These are phyloP conservation scores for Dasyprocta punctata DNA, from an alignment of 2,113 vertebrate genomes.

Conservation along the genomic window DNA sequence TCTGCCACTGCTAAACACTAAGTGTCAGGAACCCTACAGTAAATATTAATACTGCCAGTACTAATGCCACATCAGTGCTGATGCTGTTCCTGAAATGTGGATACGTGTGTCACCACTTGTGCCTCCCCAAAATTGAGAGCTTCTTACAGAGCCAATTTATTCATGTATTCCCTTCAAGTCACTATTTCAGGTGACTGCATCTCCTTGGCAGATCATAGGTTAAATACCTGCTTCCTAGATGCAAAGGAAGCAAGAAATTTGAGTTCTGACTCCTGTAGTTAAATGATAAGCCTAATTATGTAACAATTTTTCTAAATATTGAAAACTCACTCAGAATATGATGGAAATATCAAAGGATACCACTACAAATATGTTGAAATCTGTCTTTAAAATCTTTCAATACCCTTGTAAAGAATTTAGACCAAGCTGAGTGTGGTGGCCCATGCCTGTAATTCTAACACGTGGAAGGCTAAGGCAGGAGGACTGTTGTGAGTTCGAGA, in stretches of 20 bases:
- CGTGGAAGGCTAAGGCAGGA: no score
- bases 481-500: no score
- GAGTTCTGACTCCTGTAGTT: neutral
- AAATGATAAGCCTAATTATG: neutral
- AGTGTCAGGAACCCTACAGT: no score
- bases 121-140: neutral
- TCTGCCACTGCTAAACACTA: no score
- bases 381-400: neutral
- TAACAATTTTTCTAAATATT: neutral
- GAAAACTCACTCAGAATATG: neutral
- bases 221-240: slow-evolving; percentile 25
- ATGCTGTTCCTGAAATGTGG: no score
- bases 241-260: slow-evolving; percentile 31
- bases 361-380: neutral
- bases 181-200: neutral
- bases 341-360: neutral
- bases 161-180: neutral
- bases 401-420: slow-evolving; percentile 1
- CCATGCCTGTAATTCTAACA: no score
- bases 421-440: no score
- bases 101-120: neutral
- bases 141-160: neutral
- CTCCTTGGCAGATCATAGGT: slow-evolving; percentile 33
- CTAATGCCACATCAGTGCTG: no score
- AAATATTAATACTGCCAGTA: no score